Evolutionary conservation across 2,888 invertebrate genomes (phyloP).

Genomic region (Sinopyrophorus schimmeli): DNA sequence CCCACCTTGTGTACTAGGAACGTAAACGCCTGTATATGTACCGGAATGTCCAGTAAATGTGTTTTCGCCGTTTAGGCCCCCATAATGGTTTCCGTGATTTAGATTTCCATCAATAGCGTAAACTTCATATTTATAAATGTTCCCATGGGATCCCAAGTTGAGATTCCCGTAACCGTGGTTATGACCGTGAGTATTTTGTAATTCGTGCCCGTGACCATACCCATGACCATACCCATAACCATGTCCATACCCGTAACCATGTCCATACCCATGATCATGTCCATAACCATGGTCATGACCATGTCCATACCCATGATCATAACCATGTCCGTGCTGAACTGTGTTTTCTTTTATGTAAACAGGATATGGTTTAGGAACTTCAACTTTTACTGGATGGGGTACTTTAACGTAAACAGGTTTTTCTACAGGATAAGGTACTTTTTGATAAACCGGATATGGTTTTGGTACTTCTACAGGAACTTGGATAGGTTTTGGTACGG

Average conservation of each 20-base stretch:
- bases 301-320: constrained; percentile 9
- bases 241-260: background rate
- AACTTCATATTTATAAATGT: too few species aligned
- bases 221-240: background rate
- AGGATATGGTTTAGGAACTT: constrained; percentile 35
- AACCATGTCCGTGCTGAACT: background rate
- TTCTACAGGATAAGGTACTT: constrained; percentile 27
- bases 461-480: constrained; percentile 34
- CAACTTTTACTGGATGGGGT: constrained; percentile 26
- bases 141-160: too few species aligned
- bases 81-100: too few species aligned
- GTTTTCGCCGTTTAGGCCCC: background rate
- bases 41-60: constrained; percentile 14
- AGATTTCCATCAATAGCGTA: background rate
- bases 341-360: constrained; percentile 18
- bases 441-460: constrained; percentile 31
- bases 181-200: too few species aligned
- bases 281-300: constrained; percentile 2
- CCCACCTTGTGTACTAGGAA: constrained; percentile 16
- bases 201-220: background rate
- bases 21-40: constrained; percentile 11
- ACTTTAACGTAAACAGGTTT: constrained; percentile 31
- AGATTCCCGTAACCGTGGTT: background rate
- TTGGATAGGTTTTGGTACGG: constrained; percentile 30
- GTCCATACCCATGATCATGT: constrained; percentile 2